Conservation (phyloP, 1,140 invertebrate species). For the Ips typographus region DNA sequence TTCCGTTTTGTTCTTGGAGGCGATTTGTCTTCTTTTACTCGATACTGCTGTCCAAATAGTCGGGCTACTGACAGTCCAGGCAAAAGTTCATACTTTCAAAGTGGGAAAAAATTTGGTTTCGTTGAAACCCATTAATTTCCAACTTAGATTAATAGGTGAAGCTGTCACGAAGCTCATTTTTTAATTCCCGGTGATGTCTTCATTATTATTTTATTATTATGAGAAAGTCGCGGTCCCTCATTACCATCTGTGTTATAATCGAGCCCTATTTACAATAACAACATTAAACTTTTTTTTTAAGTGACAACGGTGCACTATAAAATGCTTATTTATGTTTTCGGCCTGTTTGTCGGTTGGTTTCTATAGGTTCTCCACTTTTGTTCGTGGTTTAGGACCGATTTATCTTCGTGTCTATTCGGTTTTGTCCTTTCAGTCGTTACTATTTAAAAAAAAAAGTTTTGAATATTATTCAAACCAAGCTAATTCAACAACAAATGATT, state of each 20-base stretch:
- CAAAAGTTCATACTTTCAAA: no score
- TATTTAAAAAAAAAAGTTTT: no score
- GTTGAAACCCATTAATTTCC: no score
- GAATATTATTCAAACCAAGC: no score
- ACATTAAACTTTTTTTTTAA: constrained; percentile 17
- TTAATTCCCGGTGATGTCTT: no score
- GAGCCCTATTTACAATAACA: constrained; percentile 33
- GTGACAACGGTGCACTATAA: constrained; percentile 24
- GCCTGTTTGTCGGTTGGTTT: constrained; percentile 31
- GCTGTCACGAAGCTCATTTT: no score
- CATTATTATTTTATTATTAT: no score
- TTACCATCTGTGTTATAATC: constrained; percentile 34
- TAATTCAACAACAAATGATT: no score
- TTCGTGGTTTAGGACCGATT: constrained; percentile 11
- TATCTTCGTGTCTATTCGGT: constrained; percentile 10
- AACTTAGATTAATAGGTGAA: no score
- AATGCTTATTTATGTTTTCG: constrained; percentile 36
- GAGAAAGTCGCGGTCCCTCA: not conserved
- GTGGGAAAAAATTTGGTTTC: no score
- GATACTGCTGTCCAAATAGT: constrained; percentile 25
- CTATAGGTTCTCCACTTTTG: constrained; percentile 12
- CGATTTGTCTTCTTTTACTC: constrained; percentile 29
- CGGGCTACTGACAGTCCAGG: constrained; percentile 20
- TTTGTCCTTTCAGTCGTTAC: not conserved
- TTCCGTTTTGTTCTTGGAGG: constrained; percentile 19